Percentiles rank a stretch among this genome's conserved stretches.
Conservation (phyloP, 2,888 invertebrate species). For the Bhutanitis thaidina region DNA sequence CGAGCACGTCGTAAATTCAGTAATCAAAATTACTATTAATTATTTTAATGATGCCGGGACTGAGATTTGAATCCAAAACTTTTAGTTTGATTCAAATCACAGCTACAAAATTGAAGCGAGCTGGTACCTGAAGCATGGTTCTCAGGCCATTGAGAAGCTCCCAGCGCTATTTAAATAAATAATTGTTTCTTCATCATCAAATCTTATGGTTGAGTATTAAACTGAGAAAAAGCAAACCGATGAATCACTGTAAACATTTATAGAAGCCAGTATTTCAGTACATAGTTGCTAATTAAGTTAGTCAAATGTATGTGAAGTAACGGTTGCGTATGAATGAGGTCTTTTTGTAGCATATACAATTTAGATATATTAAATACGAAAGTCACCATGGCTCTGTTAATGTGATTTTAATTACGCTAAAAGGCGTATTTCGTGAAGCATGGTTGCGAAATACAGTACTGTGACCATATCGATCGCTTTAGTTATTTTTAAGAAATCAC, state of each 20-base stretch:
- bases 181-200: too few species aligned
- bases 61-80: too few species aligned
- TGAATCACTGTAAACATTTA: slow-evolving; percentile 33
- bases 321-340: slow-evolving; percentile 24
- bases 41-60: too few species aligned
- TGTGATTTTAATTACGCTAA: background rate
- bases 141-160: too few species aligned
- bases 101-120: too few species aligned
- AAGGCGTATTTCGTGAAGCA: background rate
- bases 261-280: slow-evolving; percentile 11
- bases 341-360: slow-evolving; percentile 21
- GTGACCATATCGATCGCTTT: too few species aligned
- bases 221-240: background rate
- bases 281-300: slow-evolving; percentile 40
- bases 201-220: background rate
- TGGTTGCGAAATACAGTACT: background rate
- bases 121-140: too few species aligned
- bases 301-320: slow-evolving; percentile 39
- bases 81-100: too few species aligned
- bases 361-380: slow-evolving; percentile 4
- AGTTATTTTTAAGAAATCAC: too few species aligned
- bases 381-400: background rate
- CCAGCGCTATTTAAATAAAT: too few species aligned
- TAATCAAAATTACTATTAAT: too few species aligned
- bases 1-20: too few species aligned